Percentiles rank a stretch among this genome's conserved stretches.
Conservation (phyloP, 2,797 vertebrate genomes). For the Enteromius afrohamiltoni region DNA sequence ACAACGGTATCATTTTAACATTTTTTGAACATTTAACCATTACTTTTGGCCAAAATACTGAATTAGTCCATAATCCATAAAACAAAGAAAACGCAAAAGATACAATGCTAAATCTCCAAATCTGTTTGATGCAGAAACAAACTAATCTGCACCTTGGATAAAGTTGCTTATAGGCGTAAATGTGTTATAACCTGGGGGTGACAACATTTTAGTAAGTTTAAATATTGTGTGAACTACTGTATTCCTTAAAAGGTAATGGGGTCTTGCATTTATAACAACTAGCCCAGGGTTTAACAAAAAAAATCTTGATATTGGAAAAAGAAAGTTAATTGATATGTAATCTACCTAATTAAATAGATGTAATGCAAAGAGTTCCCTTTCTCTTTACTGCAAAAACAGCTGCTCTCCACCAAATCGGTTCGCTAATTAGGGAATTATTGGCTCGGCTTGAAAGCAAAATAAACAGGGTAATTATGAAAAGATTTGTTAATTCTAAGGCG, state of each 20-base stretch:
- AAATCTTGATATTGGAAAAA: neutral
- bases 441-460: constrained; percentile 10
- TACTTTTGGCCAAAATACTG: neutral
- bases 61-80: neutral
- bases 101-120: neutral
- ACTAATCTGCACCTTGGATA: neutral
- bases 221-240: neutral
- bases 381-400: neutral
- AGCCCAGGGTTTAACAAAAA: neutral
- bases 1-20: neutral
- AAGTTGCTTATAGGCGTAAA: no score
- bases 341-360: neutral
- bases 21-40: neutral
- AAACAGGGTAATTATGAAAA: constrained; percentile 3
- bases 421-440: constrained; percentile 27
- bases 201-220: neutral
- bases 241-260: neutral
- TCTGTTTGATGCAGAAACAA: neutral
- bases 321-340: neutral
- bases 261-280: neutral
- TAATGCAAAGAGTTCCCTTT: neutral
- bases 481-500: constrained; percentile 14
- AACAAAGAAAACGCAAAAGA: neutral
- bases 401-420: neutral
- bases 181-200: neutral